Evolutionary conservation across 1,140 invertebrate genomes (phyloP), one percentile per base, ranked within the genome.

Genomic region (Scaptomyza pallida): DNA sequence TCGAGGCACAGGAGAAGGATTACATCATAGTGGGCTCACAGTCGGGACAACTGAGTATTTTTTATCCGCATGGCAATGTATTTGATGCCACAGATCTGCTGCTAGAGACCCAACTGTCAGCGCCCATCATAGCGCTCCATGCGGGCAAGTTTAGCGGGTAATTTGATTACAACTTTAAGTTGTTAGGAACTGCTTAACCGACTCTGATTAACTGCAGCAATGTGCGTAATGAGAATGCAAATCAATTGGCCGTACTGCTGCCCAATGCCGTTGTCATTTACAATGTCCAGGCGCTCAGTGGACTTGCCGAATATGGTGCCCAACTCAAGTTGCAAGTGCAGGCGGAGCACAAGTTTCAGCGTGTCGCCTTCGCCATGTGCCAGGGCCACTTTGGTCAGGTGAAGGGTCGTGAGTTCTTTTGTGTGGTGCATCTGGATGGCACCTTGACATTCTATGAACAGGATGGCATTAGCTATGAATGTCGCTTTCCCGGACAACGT

Each of bases 391-490:
- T 97, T 92, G 96, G 96, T 1, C 94, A 94, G 37, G 93, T 94
- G 1, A 93, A 92, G 91, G 93, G 93, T 0, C 92, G 94, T 57
- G 96, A 97, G 85, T 96, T 96, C 77, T 92, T 96, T 15, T 96
- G 95, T 81, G 94, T 97, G 10, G 95, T 96, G 76, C 95, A 94
- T 37, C 91, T 97, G 73, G 96, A 97, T 92, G 96, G 96, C 1
- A 94, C 94, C 0, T 71, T 97, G 5, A 92, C 93, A 0, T 94
- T 97, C 59, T 97, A 94, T 91, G 96, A 97, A 83, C 95, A 97
- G 90, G 91, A 91, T 72, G 89, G 90, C 37, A 91, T 91, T 33
- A 77, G 68, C 3, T 91, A 91, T 15, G 85, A 90, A 51, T 91
- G 89, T 16, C 79, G 83, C 15, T 89, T 91, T 43, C 81, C 85